Percentiles rank a stretch among this genome's conserved stretches.
Conservation (phyloP, 2,797 vertebrate species). For the Enteromius argenteus region DNA sequence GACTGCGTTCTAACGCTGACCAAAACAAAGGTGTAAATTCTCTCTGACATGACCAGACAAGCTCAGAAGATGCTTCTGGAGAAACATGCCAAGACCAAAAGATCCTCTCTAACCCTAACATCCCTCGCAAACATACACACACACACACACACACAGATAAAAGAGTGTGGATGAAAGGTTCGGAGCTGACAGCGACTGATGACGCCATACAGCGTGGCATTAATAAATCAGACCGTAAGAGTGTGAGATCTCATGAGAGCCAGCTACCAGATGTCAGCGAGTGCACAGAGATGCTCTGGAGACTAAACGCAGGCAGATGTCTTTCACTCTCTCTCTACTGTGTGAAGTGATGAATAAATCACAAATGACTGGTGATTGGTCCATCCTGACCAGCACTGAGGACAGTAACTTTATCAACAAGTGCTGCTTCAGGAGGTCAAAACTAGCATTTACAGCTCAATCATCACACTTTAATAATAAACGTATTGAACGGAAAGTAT, state of each 20-base stretch:
- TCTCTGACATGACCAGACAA: conserved; percentile 68
- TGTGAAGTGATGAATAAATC: not conserved
- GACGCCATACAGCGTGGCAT: conserved; percentile 13
- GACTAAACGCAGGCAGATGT: not conserved
- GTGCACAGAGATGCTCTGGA: not conserved
- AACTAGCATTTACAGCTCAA: not conserved
- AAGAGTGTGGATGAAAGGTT: not conserved
- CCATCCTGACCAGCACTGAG: not conserved
- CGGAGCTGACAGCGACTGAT: not conserved
- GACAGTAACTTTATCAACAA: not conserved
- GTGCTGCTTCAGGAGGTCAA: not conserved
- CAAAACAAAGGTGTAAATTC: conserved; percentile 69
- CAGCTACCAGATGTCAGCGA: conserved; percentile 65
- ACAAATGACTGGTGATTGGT: not conserved
- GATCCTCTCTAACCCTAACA: conserved; percentile 15
- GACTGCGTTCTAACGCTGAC: not conserved
- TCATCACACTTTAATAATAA: not conserved
- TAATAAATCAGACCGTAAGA: conserved; percentile 37
- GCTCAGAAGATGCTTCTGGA: conserved; percentile 50
- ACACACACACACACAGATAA: not conserved
- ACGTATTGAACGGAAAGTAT: not conserved
- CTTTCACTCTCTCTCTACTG: not conserved
- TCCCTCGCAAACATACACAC: conserved; percentile 43
- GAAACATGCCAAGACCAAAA: conserved; percentile 11
- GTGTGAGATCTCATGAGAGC: conserved; percentile 31